phyloP scores from a whole-genome alignment of 1,140 invertebrate genomes.

The Apis florea region DNA sequence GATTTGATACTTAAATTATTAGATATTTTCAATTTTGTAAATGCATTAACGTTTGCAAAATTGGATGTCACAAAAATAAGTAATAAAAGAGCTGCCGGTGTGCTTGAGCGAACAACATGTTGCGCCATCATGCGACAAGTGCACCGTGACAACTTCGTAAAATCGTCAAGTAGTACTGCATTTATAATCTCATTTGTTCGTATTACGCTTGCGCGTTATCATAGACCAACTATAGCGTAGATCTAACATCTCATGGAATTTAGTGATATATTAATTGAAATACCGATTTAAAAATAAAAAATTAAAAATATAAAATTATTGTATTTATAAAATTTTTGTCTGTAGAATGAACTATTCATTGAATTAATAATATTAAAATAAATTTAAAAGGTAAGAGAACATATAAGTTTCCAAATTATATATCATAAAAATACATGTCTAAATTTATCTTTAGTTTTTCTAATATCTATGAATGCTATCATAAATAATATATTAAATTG shows the following conservation, averaged over 20 bases:
- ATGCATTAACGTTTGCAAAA: conserved; percentile 57
- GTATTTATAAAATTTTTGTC: too few relatives aligned
- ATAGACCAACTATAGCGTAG: background rate
- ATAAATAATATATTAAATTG: too few relatives aligned
- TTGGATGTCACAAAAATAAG: conserved; percentile 68
- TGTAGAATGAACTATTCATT: too few relatives aligned
- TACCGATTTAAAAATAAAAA: background rate
- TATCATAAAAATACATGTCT: too few relatives aligned
- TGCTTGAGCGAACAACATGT: conserved; percentile 71
- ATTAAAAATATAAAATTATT: background rate
- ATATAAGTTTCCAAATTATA: too few relatives aligned
- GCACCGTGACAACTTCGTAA: conserved; percentile 69
- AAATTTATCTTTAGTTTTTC: too few relatives aligned
- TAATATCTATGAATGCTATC: too few relatives aligned
- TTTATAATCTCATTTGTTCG: conserved; percentile 69
- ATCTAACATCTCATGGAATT: background rate
- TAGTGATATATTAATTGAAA: background rate
- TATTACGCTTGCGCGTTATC: conserved; percentile 37
- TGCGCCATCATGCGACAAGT: conserved; percentile 78
- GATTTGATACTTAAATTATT: conserved; percentile 49
- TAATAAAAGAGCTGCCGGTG: conserved; percentile 70
- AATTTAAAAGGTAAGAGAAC: too few relatives aligned
- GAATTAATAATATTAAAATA: too few relatives aligned
- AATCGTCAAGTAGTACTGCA: conserved; percentile 51
- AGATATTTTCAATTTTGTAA: conserved; percentile 40